Percentiles rank a stretch among this genome's conserved stretches.
These are phyloP conservation scores for Hystrix cristata DNA, from an alignment of 2,113 vertebrate species.

Conservation along the genomic window DNA sequence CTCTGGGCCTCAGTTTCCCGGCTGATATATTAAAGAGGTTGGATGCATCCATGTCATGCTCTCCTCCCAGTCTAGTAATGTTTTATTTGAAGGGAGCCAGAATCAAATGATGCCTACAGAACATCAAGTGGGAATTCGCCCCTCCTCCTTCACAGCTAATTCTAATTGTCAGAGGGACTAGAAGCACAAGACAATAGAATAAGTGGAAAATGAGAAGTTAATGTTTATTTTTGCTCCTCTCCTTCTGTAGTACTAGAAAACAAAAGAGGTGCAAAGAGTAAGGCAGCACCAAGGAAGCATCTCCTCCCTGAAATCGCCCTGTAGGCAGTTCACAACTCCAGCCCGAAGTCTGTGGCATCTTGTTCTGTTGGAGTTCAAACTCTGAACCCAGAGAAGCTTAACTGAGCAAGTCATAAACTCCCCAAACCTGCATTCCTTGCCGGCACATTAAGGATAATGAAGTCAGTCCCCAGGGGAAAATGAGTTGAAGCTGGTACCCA, in stretches of 20 bases:
- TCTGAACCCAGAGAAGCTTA: constrained; percentile 14
- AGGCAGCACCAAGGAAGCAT: neutral
- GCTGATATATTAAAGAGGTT: neutral
- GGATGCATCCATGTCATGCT: neutral
- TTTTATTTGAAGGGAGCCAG: neutral
- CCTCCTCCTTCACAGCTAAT: neutral
- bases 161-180: neutral
- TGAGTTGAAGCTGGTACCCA: neutral
- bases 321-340: neutral
- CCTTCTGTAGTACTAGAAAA: neutral
- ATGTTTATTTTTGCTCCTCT: neutral
- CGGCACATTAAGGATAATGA: neutral
- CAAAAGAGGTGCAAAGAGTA: neutral
- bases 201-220: neutral
- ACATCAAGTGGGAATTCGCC: neutral
- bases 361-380: neutral
- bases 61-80: neutral
- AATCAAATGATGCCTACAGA: neutral
- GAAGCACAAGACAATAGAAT: neutral
- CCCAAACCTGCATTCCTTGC: neutral
- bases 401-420: neutral
- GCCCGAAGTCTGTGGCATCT: neutral
- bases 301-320: neutral
- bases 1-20: neutral
- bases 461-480: fast-evolving